phyloP scores from a whole-genome alignment of 2,797 vertebrate genomes.

The Sebastes aleutianus region DNA sequence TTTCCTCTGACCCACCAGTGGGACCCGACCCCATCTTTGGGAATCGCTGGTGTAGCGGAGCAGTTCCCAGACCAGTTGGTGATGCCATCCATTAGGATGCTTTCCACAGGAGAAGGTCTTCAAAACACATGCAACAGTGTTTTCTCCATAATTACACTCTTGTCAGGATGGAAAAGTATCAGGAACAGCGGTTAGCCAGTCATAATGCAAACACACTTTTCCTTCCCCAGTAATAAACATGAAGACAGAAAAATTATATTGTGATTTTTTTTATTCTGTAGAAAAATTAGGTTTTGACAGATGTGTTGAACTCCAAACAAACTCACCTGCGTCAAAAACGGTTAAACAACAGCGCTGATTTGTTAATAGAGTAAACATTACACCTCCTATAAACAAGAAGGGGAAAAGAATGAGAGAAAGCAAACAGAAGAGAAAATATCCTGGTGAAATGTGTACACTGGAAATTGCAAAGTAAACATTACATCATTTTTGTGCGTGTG shows the following conservation, averaged over 20 bases:
- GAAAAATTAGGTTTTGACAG: constrained; percentile 13
- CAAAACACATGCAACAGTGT: background rate
- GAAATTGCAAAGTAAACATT: constrained; percentile 41
- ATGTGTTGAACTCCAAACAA: constrained; percentile 2
- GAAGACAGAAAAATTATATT: background rate
- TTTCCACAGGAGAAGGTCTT: background rate
- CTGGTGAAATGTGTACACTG: background rate
- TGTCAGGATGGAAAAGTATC: background rate
- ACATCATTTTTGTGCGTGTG: background rate
- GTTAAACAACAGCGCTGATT: background rate
- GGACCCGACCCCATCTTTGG: no score
- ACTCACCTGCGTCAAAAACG: background rate
- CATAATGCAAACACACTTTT: background rate
- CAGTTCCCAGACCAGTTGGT: background rate
- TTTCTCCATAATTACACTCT: background rate
- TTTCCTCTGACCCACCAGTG: rapidly evolving
- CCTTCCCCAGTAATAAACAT: background rate
- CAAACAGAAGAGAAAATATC: constrained; percentile 28
- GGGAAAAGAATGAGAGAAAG: constrained; percentile 1
- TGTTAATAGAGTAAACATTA: constrained; percentile 21
- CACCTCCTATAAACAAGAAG: constrained; percentile 7
- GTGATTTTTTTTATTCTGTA: no score
- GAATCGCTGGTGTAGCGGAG: background rate
- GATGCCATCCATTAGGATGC: background rate
- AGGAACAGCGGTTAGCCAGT: background rate